Conservation (phyloP, 1,140 invertebrate species). For the Drosophila novamexicana region DNA sequence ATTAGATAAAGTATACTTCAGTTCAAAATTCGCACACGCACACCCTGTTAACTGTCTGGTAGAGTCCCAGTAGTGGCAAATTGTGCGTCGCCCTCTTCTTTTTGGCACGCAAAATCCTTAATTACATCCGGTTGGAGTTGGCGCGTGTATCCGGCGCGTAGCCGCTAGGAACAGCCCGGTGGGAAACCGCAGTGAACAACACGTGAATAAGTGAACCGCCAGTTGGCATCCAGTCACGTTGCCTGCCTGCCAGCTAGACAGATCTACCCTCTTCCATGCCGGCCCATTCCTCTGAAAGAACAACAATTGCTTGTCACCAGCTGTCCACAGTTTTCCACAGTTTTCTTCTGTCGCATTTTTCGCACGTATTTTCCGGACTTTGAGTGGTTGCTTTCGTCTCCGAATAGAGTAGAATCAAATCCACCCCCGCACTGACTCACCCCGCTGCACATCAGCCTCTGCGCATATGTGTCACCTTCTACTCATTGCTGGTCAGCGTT, state of each 20-base stretch:
- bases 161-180: constrained; percentile 20
- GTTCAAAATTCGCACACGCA: constrained; percentile 3
- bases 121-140: constrained; percentile 74
- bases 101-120: constrained; percentile 77
- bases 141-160: constrained; percentile 70
- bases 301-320: constrained; percentile 80
- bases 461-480: constrained; percentile 11
- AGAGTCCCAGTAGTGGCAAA: constrained; percentile 41
- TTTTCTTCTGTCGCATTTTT: constrained; percentile 71
- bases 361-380: constrained; percentile 67
- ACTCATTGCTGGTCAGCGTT: constrained; percentile 17
- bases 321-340: constrained; percentile 74
- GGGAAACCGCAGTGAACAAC: constrained; percentile 71
- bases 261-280: background rate
- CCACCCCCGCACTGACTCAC: constrained; percentile 2
- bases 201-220: constrained; percentile 71
- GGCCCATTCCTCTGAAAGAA: constrained; percentile 23
- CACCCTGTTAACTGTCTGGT: constrained; percentile 20
- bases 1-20: constrained; percentile 26
- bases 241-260: background rate
- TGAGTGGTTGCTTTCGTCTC: constrained; percentile 46
- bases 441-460: background rate
- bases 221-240: constrained; percentile 68
- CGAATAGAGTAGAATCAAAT: constrained; percentile 21
- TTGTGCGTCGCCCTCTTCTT: constrained; percentile 58